These are phyloP conservation scores for Psylliodes chrysocephalus DNA, from an alignment of 2,888 invertebrate genomes.

Conservation along the genomic window DNA sequence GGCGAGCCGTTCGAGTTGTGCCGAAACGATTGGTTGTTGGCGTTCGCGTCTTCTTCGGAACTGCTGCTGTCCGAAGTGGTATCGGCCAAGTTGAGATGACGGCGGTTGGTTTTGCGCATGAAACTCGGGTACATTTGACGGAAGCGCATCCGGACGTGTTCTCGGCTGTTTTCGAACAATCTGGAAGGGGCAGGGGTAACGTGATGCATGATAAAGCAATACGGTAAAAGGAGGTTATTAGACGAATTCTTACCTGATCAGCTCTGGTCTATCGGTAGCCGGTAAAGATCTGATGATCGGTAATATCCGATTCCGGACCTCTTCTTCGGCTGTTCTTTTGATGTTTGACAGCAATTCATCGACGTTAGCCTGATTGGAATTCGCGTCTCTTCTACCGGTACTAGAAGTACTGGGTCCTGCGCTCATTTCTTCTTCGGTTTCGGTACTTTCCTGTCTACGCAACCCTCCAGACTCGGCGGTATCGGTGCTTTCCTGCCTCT, in stretches of 20 bases:
- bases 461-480: not conserved
- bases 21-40: not conserved
- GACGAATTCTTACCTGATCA: constrained; percentile 53
- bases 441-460: constrained; percentile 18
- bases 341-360: constrained; percentile 50
- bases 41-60: constrained; percentile 44
- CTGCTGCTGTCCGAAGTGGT: constrained; percentile 58
- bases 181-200: too few species aligned
- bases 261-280: constrained; percentile 52
- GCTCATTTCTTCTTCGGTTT: constrained; percentile 22
- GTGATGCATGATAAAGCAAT: too few species aligned
- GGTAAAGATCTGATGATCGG: constrained; percentile 56
- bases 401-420: not conserved
- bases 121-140: constrained; percentile 53
- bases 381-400: not conserved
- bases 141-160: constrained; percentile 50
- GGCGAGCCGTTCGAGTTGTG: not conserved
- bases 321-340: constrained; percentile 52
- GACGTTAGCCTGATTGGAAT: constrained; percentile 35
- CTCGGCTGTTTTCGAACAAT: constrained; percentile 53
- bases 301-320: constrained; percentile 52
- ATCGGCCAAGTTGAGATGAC: constrained; percentile 42
- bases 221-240: too few species aligned
- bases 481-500: not conserved
- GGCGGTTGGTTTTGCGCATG: constrained; percentile 48